These are phyloP conservation scores for Crepidodera aurea DNA, from an alignment of 2,888 invertebrate genomes.

Conservation along the genomic window DNA sequence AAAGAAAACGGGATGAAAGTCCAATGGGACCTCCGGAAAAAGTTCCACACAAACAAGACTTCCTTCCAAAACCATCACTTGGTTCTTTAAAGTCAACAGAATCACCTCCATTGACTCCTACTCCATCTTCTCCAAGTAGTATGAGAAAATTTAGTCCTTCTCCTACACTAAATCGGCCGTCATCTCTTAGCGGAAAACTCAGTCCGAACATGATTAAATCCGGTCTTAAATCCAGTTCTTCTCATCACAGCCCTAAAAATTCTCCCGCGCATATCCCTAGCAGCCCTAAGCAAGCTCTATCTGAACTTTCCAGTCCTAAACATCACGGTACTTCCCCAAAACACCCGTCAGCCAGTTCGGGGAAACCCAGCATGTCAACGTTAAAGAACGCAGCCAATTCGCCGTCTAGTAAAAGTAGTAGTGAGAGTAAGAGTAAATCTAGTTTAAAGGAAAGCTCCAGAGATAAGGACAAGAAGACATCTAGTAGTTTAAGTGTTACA, in stretches of 20 bases:
- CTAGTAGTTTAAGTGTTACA: slow-evolving; percentile 44
- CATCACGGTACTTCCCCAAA: slow-evolving; percentile 81
- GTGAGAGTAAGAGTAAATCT: slow-evolving; percentile 63
- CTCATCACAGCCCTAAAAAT: slow-evolving; percentile 75
- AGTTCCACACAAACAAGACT: slow-evolving; percentile 71
- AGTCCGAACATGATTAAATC: slow-evolving; percentile 67
- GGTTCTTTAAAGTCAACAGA: slow-evolving; percentile 76
- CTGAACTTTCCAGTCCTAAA: slow-evolving; percentile 78
- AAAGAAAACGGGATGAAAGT: slow-evolving; percentile 80
- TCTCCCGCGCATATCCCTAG: slow-evolving; percentile 73
- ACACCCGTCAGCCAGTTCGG: slow-evolving; percentile 75
- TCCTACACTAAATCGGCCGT: slow-evolving; percentile 72
- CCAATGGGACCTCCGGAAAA: slow-evolving; percentile 87
- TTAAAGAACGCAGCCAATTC: slow-evolving; percentile 81
- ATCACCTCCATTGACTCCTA: slow-evolving; percentile 63
- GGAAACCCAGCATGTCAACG: slow-evolving; percentile 90
- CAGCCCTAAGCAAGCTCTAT: slow-evolving; percentile 75
- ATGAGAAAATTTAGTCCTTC: slow-evolving; percentile 77
- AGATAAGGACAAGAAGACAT: slow-evolving; percentile 52
- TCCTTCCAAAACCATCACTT: slow-evolving; percentile 74
- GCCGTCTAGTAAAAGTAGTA: slow-evolving; percentile 71
- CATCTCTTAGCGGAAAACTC: slow-evolving; percentile 69
- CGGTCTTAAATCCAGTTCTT: slow-evolving; percentile 64
- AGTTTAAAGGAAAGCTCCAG: slow-evolving; percentile 57
- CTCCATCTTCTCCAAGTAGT: slow-evolving; percentile 73